Base-by-base conservation (phyloP, 2,888 invertebrate species). In the Synanthedon myopaeformis region DNA sequence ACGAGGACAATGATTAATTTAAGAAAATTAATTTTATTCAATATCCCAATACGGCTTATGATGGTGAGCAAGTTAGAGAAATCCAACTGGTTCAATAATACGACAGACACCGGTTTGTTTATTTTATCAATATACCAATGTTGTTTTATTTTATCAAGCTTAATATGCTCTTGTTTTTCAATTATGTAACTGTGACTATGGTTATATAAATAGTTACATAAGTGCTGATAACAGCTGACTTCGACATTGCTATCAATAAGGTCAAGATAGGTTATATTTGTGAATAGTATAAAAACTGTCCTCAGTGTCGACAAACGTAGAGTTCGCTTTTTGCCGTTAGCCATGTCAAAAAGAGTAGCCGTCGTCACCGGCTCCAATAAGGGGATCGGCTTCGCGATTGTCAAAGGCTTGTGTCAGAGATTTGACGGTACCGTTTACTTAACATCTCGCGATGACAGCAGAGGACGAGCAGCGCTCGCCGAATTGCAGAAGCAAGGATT, bases 291-390 rank as follows among this genome's bases (percentile, higher is more conserved):
- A 35, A 35, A 35, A 35, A 35, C 4, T 5, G n/a, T 41, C n/a
- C 14, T n/a, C 42, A 55, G 42, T 51, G 41, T 55, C 13, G 8
- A 8, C 41, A 1, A 10, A 50, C 49, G 19, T 12, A 10, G 3
- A 6, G 1, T 17, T 12, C 3, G 41, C n/a, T 35, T 10, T 35
- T 35, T 48, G 17, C 10, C 10, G 0, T 35, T 23, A 42, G 72
- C 17, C 57, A 66, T 67, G 67, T 53, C 59, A n/a, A 55, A 41
- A 19, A 61, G 58, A 52, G 66, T 72, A 0, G 75, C 72, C 0
- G 69, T 76, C 3, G 91, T 92, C 13, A 92, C 92, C 41, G 92
- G 92, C 17, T 76, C 88, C 42, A 92, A 92, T 69, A 92, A 92
- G 72, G 92, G 92, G 0, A 90, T 92, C 58, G 92, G 92, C 1